Percentiles rank a stretch among this genome's conserved stretches.
Conservation (phyloP, 2,113 vertebrate genomes). For the Hemibagrus wyckioides region DNA sequence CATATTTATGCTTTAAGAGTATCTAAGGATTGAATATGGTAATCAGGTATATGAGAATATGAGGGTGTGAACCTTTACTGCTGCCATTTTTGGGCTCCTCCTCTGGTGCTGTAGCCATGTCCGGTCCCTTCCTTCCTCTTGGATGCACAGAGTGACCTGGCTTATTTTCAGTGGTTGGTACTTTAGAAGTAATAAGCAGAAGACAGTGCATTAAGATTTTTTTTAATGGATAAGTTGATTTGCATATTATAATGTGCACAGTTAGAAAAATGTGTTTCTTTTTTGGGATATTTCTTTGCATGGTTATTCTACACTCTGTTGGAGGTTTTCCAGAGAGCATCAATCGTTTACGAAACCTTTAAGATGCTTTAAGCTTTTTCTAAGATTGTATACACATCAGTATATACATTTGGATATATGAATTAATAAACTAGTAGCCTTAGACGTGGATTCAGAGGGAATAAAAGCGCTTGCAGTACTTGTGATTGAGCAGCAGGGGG, state of each 20-base stretch:
- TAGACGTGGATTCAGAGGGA: not conserved
- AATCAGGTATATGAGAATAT: not conserved
- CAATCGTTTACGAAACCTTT: not conserved
- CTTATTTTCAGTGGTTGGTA: not conserved
- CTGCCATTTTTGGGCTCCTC: not conserved
- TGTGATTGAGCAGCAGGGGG: constrained; percentile 27
- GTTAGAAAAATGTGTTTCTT: not conserved
- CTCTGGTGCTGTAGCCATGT: not conserved
- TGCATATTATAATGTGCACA: not conserved
- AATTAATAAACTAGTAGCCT: not conserved
- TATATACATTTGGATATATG: not conserved
- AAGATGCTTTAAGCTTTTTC: not conserved
- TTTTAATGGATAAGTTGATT: not conserved
- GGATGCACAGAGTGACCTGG: too few species aligned
- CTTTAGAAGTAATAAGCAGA: not conserved
- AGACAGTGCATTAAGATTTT: not conserved
- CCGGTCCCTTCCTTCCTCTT: not conserved
- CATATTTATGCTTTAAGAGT: not conserved
- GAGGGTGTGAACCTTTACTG: not conserved
- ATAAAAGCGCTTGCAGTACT: not conserved
- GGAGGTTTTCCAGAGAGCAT: not conserved
- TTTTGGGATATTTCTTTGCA: not conserved
- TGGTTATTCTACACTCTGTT: not conserved
- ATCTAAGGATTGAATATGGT: not conserved
- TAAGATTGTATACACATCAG: not conserved